Base-by-base conservation (phyloP, 1,140 invertebrate species). In the Mylabris phalerata region DNA sequence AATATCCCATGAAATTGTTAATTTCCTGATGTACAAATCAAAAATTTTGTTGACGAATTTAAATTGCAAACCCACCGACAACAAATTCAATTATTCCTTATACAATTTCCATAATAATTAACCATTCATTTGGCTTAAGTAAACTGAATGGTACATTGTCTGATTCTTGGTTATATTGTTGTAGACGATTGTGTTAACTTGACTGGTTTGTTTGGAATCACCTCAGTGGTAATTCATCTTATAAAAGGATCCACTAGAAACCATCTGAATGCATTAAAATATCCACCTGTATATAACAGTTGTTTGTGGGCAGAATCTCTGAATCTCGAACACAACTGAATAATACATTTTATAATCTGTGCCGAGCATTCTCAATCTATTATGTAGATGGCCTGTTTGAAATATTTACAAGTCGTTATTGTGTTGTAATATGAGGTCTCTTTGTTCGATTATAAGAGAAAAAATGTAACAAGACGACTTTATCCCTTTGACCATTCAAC, bases 271-370 rank as follows among this genome's bases (percentile, higher is more conserved):
- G 51, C 51, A 54, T 54, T 45, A 32, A 32, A 32, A 4, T 7
- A 32, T 32, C 7, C 32, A 32, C 32, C 32, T 32, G 19, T 19
- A 19, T 19, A 19, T 19, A 19, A 19, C 19, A 57, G 48, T 57
- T 50, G 56, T 57, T 44, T 57, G 56, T 44, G 56, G 47, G 9
- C 56, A 49, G 48, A 43, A 50, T 48, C 7, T 32, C 48, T 19
- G 48, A 44, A 48, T 50, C 43, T 44, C 11, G 50, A 40, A 54
- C 42, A 44, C 24, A 27, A 25, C 50, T 59, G 49, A 59, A 59
- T 59, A 59, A 59, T 59, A 52, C 57, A 59, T 59, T 49, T 52
- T 59, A 59, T 59, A 59, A 59, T 59, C 57, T 52, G 44, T 59
- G 50, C 50, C 45, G 57, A 59, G 57, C 51, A 43, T 19, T 19